phyloP scores from a whole-genome alignment of 2,888 invertebrate genomes.

The Cynaeus angustus region DNA sequence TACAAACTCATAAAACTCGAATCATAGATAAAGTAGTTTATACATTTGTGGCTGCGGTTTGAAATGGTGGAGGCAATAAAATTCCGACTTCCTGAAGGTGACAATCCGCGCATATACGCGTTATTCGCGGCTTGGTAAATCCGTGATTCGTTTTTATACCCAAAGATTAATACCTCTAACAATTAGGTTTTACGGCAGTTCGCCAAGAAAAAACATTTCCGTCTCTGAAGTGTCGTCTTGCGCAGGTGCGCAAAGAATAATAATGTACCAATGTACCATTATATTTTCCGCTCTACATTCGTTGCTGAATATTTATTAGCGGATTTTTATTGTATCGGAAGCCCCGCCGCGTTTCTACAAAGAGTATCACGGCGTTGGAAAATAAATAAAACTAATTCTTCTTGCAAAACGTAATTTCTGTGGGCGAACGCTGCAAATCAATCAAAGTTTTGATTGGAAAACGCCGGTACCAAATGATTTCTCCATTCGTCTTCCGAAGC shows the following conservation, averaged over 20 bases:
- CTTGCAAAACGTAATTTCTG: constrained; percentile 19
- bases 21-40: constrained; percentile 29
- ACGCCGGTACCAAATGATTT: constrained; percentile 6
- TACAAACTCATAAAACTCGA: constrained; percentile 17
- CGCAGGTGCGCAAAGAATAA: constrained; percentile 38
- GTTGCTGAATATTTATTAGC: constrained; percentile 30
- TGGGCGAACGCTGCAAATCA: constrained; percentile 13
- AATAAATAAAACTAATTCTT: constrained; percentile 27
- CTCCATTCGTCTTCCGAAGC: constrained; percentile 11
- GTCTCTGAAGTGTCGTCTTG: constrained; percentile 27
- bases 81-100: neutral
- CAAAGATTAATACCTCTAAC: constrained; percentile 26
- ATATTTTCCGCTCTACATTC: constrained; percentile 38
- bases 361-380: constrained; percentile 13
- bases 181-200: constrained; percentile 38
- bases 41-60: constrained; percentile 1
- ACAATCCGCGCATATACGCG: constrained; percentile 6
- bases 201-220: constrained; percentile 25
- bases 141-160: neutral
- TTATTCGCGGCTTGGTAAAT: constrained; percentile 10
- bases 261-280: constrained; percentile 20
- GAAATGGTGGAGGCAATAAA: constrained; percentile 14
- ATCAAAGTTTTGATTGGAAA: constrained; percentile 40
- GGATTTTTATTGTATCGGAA: constrained; percentile 41
- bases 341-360: constrained; percentile 22